Evolutionary conservation across 2,888 invertebrate genomes (phyloP), one percentile per base, ranked within the genome.

Genomic region (Oscheius myriophilus): DNA sequence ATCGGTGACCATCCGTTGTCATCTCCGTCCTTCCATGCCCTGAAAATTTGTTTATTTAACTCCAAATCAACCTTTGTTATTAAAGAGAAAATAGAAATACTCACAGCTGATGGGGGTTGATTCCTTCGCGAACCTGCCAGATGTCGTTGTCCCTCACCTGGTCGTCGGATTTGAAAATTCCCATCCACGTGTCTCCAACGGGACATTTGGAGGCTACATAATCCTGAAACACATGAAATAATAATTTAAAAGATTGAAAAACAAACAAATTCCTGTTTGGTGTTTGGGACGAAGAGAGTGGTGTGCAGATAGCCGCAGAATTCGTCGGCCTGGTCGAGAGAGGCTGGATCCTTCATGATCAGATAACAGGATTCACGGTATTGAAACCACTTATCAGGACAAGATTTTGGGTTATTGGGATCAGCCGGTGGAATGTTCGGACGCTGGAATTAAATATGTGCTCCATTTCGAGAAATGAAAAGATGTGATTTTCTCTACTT

Each of bases 301-400:
- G 61, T 45, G 14, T 61, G 11, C 26, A 25, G 49, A 18, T 26
- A 18, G 2, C 49, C n/a, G 49, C 61, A 61, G 49, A 49, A 7
- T 18, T 46, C 16, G 18, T 49, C 49, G n/a, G 61, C 61, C 39
- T 33, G 26, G 12, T 26, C 39, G 49, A 61, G 46, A 7, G 46
- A 33, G n/a, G 26, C 61, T 9, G 18, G 18, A 11, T 33, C 25
- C 49, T 61, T 26, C 49, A 49, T 23, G 49, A 61, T 46, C 26
- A 61, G 39, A 26, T 46, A 61, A 49, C 61, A 61, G n/a, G 61
- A 61, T 39, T 61, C 49, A n/a, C 39, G 25, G 49, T 49, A 61
- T n/a, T 49, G 61, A 21, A 45, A 3, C 61, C 61, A 61, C 33
- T 39, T 49, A 4, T 46, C 26, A n/a, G 61, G 61, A 46, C 61